These are phyloP conservation scores for Hippopotamyrus pictus DNA, from an alignment of 2,797 vertebrate species.

Conservation along the genomic window DNA sequence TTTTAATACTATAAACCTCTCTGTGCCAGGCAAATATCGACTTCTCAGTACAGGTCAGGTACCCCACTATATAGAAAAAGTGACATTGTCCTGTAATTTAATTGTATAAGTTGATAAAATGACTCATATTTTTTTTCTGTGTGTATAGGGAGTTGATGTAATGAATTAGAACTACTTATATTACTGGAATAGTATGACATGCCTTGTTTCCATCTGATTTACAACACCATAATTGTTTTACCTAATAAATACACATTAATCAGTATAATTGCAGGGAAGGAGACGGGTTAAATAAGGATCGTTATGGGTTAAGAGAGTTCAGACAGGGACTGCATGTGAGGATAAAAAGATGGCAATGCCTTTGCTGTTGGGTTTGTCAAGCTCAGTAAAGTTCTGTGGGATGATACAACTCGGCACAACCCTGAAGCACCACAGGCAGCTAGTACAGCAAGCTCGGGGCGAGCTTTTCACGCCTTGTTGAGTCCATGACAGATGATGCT, in stretches of 20 bases:
- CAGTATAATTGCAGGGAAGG: not conserved
- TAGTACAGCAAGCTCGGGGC: not conserved
- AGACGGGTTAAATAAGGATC: not conserved
- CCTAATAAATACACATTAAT: no score
- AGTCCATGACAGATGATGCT: no score
- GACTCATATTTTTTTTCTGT: no score
- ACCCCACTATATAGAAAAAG: no score
- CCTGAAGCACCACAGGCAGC: not conserved
- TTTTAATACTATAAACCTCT: no score
- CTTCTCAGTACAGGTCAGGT: no score
- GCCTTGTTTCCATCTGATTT: not conserved
- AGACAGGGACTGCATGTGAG: not conserved
- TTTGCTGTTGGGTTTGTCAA: not conserved
- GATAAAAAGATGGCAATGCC: not conserved
- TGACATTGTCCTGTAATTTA: no score
- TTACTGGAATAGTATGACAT: no score
- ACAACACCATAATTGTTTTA: not conserved
- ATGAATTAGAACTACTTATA: no score
- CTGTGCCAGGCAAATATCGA: no score
- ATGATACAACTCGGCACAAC: not conserved
- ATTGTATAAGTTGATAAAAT: no score
- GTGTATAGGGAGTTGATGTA: no score
- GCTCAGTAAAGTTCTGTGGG: not conserved
- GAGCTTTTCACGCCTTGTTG: not conserved
- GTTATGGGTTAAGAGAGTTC: not conserved